Percentiles rank a stretch among this genome's conserved stretches.
These are phyloP conservation scores for Nestor notabilis DNA, from an alignment of 2,113 vertebrate species.

Conservation along the genomic window DNA sequence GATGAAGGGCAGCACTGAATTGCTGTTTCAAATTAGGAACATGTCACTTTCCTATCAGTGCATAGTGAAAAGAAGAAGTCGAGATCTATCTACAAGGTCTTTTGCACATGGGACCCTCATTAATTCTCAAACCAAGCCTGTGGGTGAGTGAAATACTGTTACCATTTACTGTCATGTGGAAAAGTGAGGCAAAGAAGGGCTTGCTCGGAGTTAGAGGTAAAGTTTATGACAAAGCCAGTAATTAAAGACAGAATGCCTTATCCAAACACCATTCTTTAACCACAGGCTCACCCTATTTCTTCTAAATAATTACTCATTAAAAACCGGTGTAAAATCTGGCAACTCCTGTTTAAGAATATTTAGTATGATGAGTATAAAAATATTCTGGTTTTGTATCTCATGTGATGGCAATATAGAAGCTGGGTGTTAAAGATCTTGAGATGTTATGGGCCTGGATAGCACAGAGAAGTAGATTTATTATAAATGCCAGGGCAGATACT, in stretches of 20 bases:
- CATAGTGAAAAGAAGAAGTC: slow-evolving; percentile 4
- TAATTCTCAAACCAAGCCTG: slow-evolving; percentile 1
- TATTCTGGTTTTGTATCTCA: neutral
- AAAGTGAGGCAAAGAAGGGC: neutral
- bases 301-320: neutral
- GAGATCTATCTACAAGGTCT: slow-evolving; percentile 29
- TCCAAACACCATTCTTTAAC: neutral
- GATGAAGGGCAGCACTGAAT: slow-evolving; percentile 52
- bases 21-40: slow-evolving; percentile 62
- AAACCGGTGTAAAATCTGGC: neutral
- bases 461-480: neutral
- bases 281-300: neutral
- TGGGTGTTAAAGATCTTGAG: neutral
- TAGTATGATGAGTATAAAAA: neutral
- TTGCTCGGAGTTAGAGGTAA: neutral
- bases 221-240: neutral
- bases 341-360: neutral
- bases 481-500: neutral
- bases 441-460: neutral
- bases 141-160: slow-evolving; percentile 4
- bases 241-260: neutral
- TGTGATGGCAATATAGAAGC: neutral
- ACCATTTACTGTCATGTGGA: slow-evolving; percentile 2
- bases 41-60: slow-evolving; percentile 41
- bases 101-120: neutral